These are phyloP conservation scores for Enteromius paludinosus DNA, from an alignment of 2,797 vertebrate species.

Conservation along the genomic window DNA sequence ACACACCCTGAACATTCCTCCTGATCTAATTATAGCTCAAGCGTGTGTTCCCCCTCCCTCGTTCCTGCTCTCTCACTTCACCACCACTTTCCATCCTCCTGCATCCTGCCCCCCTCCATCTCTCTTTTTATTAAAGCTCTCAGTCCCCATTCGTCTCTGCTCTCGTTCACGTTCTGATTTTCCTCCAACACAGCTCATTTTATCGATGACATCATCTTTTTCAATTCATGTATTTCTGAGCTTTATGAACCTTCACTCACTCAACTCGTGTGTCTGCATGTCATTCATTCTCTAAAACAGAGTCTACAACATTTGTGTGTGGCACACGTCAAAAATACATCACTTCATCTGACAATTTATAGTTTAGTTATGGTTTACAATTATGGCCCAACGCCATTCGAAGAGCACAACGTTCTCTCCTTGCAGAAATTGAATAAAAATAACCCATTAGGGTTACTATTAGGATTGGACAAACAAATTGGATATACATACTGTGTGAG, in stretches of 20 bases:
- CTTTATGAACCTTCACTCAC: background rate
- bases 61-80: constrained; percentile 22
- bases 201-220: constrained; percentile 32
- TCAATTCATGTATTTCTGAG: constrained; percentile 16
- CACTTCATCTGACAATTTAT: background rate
- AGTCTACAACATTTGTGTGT: background rate
- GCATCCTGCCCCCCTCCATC: background rate
- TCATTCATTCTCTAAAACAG: background rate
- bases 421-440: background rate
- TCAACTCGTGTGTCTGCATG: constrained; percentile 4
- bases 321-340: background rate
- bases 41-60: constrained; percentile 28
- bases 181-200: constrained; percentile 20
- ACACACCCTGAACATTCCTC: constrained; percentile 43
- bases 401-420: background rate
- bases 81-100: constrained; percentile 35
- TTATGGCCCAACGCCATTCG: background rate
- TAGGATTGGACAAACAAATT: background rate
- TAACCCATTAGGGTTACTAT: background rate
- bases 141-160: constrained; percentile 18
- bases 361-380: background rate
- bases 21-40: constrained; percentile 59
- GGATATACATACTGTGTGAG: too few species aligned
- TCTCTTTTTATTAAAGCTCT: constrained; percentile 30
- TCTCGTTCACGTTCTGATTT: constrained; percentile 20